Conservation (phyloP, 23 tunicate species). For the Halocynthia roretzi region DNA sequence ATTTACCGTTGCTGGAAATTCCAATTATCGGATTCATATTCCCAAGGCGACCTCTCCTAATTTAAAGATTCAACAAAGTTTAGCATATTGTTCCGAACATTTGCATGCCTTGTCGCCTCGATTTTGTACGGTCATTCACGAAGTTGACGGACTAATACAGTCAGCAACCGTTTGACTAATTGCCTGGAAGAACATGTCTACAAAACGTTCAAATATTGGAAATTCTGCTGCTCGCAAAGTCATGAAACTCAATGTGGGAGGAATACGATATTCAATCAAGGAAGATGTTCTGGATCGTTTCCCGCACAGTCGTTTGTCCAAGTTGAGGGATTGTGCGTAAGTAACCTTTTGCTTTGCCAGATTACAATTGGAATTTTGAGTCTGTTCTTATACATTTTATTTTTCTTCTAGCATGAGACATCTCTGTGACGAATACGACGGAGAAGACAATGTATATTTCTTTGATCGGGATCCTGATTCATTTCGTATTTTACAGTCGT, state of each 20-base stretch:
- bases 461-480: constrained; percentile 55
- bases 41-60: no score
- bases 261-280: background rate
- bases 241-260: constrained; percentile 12
- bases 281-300: background rate
- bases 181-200: no score
- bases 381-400: background rate
- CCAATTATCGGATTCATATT: no score
- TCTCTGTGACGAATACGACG: constrained; percentile 19
- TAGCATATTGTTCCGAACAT: no score
- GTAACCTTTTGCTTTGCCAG: background rate
- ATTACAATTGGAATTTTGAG: background rate
- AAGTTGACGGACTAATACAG: no score
- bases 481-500: constrained; percentile 17
- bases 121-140: no score
- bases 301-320: background rate
- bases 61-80: no score
- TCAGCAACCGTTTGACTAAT: no score
- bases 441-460: constrained; percentile 6
- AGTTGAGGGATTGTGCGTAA: constrained; percentile 11
- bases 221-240: background rate
- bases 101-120: no score
- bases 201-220: no score
- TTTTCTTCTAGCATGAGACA: background rate
- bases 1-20: no score